Base-by-base conservation (phyloP, 1,140 invertebrate genomes). In the Platyscapa corneri region DNA sequence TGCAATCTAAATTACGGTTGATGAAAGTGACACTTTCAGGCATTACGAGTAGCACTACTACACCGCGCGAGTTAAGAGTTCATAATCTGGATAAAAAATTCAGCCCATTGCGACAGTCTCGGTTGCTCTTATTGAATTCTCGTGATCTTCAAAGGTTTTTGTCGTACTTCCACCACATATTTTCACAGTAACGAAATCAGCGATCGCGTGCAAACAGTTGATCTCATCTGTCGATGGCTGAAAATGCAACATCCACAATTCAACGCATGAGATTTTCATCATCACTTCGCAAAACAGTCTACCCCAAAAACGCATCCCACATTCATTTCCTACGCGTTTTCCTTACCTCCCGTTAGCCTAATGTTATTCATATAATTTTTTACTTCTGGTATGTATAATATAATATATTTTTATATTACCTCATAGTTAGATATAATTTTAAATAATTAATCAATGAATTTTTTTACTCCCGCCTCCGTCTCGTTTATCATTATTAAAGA, bases 401-500 rank as follows among this genome's bases (percentile, higher is more conserved):
- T 81, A 85, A 85, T 85, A 81, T 85, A 82, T 76, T 76, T 82
- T 80, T 76, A 80, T 81, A 74, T 80, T 85, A 85, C 84, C 74
- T 81, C 84, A 72, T 82, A 85, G 65, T 85, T 82, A 85, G 78
- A 85, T 85, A 82, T 85, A 83, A 83, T 83, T 87, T 60, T 77
- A 70, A 81, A 83, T 85, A 76, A 82, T 80, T 49, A 85, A 80
- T 80, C 77, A 85, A 85, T 80, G 67, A 80, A 80, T 86, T 85
- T 46, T 64, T 72, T 86, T 34, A 84, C 67, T 42, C 27, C n/a
- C 60, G 1, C 70, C 79, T 81, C 82, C n/a, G 34, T 30, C 76
- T 34, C 30, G 6, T 76, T 87, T 86, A 87, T 88, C 74, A 86
- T 89, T 89, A 88, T 87, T 88, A 88, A 89, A 86, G 89, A 89